phyloP scores from a whole-genome alignment of 2,888 invertebrate genomes.

The Petrophora chlorosata region DNA sequence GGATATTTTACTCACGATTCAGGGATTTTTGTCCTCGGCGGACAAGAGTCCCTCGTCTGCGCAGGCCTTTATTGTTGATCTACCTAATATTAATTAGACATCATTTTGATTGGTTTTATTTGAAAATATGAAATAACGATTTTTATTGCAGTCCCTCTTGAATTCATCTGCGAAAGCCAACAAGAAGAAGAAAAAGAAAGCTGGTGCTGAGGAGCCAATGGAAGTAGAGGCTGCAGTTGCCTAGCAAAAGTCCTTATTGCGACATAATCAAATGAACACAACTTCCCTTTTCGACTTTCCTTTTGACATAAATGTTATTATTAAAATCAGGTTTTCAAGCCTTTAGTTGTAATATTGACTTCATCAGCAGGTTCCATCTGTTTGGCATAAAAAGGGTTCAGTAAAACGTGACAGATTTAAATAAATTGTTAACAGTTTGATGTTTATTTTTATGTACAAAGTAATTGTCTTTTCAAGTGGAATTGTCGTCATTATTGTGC shows the following conservation, averaged over 20 bases:
- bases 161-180: constrained; percentile 92
- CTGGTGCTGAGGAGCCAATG: constrained; percentile 84
- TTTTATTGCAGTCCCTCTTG: constrained; percentile 85
- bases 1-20: no score
- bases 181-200: constrained; percentile 96
- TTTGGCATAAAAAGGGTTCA: constrained; percentile 18
- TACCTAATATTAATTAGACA: no score
- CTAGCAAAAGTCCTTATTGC: constrained; percentile 50
- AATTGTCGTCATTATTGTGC: constrained; percentile 12
- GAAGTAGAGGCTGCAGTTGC: constrained; percentile 84
- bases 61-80: no score
- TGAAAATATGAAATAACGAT: no score
- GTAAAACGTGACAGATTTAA: constrained; percentile 25
- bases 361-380: constrained; percentile 4
- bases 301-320: constrained; percentile 36
- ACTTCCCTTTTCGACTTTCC: constrained; percentile 39
- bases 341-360: constrained; percentile 18
- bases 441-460: constrained; percentile 37
- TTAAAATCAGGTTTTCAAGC: constrained; percentile 20
- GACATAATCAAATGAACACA: constrained; percentile 47
- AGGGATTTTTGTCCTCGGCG: no score
- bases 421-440: constrained; percentile 35
- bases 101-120: no score
- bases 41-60: no score
- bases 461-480: constrained; percentile 35